A percentile compares a stretch with the other conserved stretches of the same genome.
Evolutionary conservation across 2,888 invertebrate genomes (phyloP).

Genomic region (Cryptocephalus primarius): DNA sequence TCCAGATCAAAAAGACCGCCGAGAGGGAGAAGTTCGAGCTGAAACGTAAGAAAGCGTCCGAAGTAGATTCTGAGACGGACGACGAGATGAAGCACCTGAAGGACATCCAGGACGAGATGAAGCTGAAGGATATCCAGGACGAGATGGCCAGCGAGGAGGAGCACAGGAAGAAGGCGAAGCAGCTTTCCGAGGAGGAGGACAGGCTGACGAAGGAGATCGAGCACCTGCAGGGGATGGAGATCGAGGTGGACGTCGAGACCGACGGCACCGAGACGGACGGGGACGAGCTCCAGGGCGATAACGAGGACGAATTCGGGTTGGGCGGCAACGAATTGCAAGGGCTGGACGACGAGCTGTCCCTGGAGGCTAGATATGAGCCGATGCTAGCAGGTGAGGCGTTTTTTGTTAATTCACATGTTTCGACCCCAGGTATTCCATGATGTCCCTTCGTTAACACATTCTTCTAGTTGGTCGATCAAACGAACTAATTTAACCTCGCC

Average conservation of each 20-base stretch:
- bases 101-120: constrained; percentile 39
- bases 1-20: constrained; percentile 21
- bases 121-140: constrained; percentile 28
- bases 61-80: constrained; percentile 49
- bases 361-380: constrained; percentile 61
- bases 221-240: constrained; percentile 61
- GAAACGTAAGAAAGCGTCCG: constrained; percentile 30
- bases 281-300: constrained; percentile 47
- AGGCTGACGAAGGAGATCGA: constrained; percentile 63
- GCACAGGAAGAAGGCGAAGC: constrained; percentile 54
- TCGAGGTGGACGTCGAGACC: constrained; percentile 71
- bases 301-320: constrained; percentile 24
- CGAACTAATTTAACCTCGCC: too few relatives aligned
- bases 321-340: neutral
- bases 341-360: constrained; percentile 32
- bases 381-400: constrained; percentile 49
- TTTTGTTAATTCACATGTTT: too few relatives aligned
- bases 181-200: constrained; percentile 65
- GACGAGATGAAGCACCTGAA: constrained; percentile 40
- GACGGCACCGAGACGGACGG: constrained; percentile 69
- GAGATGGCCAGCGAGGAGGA: constrained; percentile 48
- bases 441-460: too few relatives aligned
- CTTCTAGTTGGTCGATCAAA: too few relatives aligned
- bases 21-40: constrained; percentile 12
- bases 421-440: too few relatives aligned